These are phyloP conservation scores for Teleogryllus occipitalis DNA, from an alignment of 1,140 invertebrate species.

Conservation along the genomic window DNA sequence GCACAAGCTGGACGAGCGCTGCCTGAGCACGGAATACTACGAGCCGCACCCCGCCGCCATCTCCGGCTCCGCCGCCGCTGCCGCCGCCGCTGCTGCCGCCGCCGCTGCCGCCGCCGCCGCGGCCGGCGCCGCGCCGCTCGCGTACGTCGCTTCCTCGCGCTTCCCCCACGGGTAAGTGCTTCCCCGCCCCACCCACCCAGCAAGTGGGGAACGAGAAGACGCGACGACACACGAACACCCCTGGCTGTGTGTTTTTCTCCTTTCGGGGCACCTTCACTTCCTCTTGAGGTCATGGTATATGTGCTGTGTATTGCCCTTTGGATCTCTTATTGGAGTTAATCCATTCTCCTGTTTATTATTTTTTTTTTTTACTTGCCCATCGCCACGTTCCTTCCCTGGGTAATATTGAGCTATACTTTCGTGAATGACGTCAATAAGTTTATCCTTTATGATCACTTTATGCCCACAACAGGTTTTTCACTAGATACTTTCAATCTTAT, in stretches of 20 bases:
- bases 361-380: too few relatives aligned
- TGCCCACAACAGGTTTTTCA: too few relatives aligned
- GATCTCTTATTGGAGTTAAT: too few relatives aligned
- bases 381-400: too few relatives aligned
- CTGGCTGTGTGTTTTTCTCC: neutral
- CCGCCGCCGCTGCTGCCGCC: conserved; percentile 7
- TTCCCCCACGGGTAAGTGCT: conserved; percentile 19
- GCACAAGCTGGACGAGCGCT: conserved; percentile 76
- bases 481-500: too few relatives aligned
- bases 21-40: conserved; percentile 86
- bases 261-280: too few relatives aligned
- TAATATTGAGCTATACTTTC: too few relatives aligned
- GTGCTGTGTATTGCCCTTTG: too few relatives aligned
- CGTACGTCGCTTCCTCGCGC: conserved; percentile 19
- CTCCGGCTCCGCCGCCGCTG: conserved; percentile 40
- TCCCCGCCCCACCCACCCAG: neutral
- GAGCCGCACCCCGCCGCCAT: conserved; percentile 74
- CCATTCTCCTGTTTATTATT: too few relatives aligned
- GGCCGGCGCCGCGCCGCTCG: conserved; percentile 30
- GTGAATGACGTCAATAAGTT: too few relatives aligned
- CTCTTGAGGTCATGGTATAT: too few relatives aligned
- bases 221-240: neutral
- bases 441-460: too few relatives aligned
- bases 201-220: neutral
- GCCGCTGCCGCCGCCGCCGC: conserved; percentile 74